Evolutionary conservation across 2,888 invertebrate genomes (phyloP).

Genomic region (Ichneumon xanthorius): DNA sequence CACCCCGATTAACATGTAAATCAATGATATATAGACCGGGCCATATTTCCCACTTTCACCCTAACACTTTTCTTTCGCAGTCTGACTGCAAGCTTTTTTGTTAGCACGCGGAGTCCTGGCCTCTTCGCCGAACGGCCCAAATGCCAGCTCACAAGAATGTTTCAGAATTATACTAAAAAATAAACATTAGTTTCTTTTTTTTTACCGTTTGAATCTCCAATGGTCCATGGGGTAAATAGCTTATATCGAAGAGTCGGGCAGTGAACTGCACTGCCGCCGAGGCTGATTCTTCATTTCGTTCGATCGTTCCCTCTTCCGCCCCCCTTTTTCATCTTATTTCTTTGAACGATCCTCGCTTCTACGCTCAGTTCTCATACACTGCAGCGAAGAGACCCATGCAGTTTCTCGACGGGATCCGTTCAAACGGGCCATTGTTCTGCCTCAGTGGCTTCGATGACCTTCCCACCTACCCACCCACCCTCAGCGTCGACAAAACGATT

Average conservation of each 20-base stretch:
- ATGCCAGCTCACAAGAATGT: too few species aligned
- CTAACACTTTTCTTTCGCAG: background rate
- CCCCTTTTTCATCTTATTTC: conserved; percentile 13
- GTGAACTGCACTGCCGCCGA: conserved; percentile 24
- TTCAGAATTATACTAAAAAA: too few species aligned
- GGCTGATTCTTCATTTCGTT: conserved; percentile 36
- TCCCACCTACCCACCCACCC: conserved; percentile 68
- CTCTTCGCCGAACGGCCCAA: too few species aligned
- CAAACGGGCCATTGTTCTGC: conserved; percentile 80
- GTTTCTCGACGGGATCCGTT: conserved; percentile 66
- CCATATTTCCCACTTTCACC: too few species aligned
- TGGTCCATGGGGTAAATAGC: conserved; percentile 20
- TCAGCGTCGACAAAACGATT: conserved; percentile 63
- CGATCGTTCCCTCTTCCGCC: conserved; percentile 9
- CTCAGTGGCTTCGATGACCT: conserved; percentile 77
- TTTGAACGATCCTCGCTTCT: conserved; percentile 22
- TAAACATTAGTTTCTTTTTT: background rate
- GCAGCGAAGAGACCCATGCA: conserved; percentile 4
- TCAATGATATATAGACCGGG: too few species aligned
- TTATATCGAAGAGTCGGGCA: conserved; percentile 17
- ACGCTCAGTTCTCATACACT: conserved; percentile 12
- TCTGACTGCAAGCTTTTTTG: background rate
- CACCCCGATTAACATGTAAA: too few species aligned
- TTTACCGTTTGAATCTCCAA: background rate
- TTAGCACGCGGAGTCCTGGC: too few species aligned